Percentiles rank a stretch among this genome's conserved stretches.
phyloP scores from a whole-genome alignment of 2,888 invertebrate species.

The Cyclophora punctaria region DNA sequence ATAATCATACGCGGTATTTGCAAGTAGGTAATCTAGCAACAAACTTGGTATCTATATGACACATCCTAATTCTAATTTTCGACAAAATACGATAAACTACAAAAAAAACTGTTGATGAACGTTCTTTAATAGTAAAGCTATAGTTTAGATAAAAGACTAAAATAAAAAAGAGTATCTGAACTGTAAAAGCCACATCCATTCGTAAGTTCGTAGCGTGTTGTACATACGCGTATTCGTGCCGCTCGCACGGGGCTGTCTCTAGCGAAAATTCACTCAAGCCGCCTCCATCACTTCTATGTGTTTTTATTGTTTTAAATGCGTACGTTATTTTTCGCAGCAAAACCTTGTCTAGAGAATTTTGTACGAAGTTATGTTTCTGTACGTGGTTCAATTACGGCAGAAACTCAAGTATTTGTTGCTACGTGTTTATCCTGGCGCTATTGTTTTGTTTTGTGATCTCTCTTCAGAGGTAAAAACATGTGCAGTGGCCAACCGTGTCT shows the following conservation, averaged over 20 bases:
- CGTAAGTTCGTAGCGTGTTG: conserved; percentile 14
- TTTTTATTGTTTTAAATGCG: conserved; percentile 68
- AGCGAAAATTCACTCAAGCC: conserved; percentile 59
- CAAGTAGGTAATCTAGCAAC: too few species aligned
- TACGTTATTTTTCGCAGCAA: conserved; percentile 55
- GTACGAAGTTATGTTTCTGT: conserved; percentile 45
- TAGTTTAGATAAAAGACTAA: too few species aligned
- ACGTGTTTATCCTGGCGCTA: conserved; percentile 21
- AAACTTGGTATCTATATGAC: too few species aligned
- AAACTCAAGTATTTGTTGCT: conserved; percentile 25
- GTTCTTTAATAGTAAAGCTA: too few species aligned
- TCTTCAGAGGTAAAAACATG: background rate
- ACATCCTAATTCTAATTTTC: too few species aligned
- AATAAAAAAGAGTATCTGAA: too few species aligned
- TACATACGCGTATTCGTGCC: conserved; percentile 31
- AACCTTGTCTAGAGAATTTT: conserved; percentile 40
- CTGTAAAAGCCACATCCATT: conserved; percentile 27
- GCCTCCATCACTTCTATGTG: conserved; percentile 50
- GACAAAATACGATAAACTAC: too few species aligned
- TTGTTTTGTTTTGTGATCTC: conserved; percentile 5
- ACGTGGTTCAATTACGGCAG: conserved; percentile 48
- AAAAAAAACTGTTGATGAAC: too few species aligned
- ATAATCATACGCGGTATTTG: too few species aligned
- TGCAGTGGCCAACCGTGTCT: too few species aligned
- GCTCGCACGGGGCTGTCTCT: conserved; percentile 25